Conservation (phyloP, 2,888 invertebrate genomes). For the Hydrotaea diabolus region DNA sequence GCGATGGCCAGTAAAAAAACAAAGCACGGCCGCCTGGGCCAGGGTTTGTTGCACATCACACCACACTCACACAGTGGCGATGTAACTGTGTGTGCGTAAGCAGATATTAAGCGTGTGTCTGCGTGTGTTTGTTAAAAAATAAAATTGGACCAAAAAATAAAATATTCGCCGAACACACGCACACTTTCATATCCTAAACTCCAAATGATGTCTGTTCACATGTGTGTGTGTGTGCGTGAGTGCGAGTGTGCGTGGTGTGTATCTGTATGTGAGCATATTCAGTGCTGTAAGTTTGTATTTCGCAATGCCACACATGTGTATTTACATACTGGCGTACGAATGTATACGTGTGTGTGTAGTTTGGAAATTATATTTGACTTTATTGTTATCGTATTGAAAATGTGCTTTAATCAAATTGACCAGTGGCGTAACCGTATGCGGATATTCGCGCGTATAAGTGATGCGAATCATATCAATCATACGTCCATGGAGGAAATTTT, state of each 20-base stretch:
- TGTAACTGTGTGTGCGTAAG: slow-evolving; percentile 17
- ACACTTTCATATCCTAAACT: slow-evolving; percentile 63
- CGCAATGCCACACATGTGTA: no score
- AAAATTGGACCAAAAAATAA: slow-evolving; percentile 66
- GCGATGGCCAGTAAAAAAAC: slow-evolving; percentile 25
- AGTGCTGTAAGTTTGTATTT: not conserved
- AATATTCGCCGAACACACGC: slow-evolving; percentile 25
- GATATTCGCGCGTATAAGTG: slow-evolving; percentile 48
- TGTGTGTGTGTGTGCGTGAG: slow-evolving; percentile 10
- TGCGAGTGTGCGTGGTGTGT: not conserved
- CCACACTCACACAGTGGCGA: not conserved
- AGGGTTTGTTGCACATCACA: not conserved
- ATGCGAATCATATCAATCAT: slow-evolving; percentile 45
- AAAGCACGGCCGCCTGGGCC: slow-evolving; percentile 17
- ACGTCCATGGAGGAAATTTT: not conserved
- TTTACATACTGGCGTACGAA: not conserved
- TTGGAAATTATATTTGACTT: slow-evolving; percentile 58
- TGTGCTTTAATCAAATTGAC: slow-evolving; percentile 54
- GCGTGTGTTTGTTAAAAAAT: slow-evolving; percentile 57
- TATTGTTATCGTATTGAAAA: slow-evolving; percentile 57
- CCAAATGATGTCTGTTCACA: slow-evolving; percentile 52
- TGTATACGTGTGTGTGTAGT: not conserved
- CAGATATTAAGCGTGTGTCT: slow-evolving; percentile 39
- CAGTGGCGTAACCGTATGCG: slow-evolving; percentile 58
- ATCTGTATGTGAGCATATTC: not conserved